Evolutionary conservation across 2,113 vertebrate genomes (phyloP).

Genomic region (Manacus vitellinus): DNA sequence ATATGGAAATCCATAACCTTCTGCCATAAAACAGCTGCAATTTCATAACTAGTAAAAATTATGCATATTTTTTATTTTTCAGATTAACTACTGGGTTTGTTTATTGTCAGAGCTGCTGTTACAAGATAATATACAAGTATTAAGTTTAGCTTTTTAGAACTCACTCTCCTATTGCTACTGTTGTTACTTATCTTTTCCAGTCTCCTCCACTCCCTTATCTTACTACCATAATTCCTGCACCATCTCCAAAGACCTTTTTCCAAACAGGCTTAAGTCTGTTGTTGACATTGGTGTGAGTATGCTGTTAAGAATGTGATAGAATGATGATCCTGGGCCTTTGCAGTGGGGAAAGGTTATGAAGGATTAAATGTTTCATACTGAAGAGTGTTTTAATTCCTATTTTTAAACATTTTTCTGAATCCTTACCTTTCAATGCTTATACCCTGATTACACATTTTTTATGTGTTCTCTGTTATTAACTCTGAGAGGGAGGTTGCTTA

Average conservation of each 20-base stretch:
- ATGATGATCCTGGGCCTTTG: background rate
- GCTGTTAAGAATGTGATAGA: background rate
- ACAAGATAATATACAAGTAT: slow-evolving; percentile 38
- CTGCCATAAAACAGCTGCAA: slow-evolving; percentile 59
- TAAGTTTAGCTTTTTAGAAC: slow-evolving; percentile 20
- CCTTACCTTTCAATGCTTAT: background rate
- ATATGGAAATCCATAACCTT: slow-evolving; percentile 59
- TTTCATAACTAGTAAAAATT: slow-evolving; percentile 60
- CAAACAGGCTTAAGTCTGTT: background rate
- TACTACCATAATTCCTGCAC: background rate
- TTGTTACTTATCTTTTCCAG: background rate
- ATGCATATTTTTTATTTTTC: slow-evolving; percentile 54
- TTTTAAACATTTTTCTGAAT: background rate
- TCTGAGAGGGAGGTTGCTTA: background rate
- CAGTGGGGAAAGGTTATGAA: background rate
- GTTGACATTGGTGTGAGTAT: background rate
- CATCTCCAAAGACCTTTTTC: background rate
- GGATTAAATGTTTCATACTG: background rate
- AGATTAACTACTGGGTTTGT: slow-evolving; percentile 31
- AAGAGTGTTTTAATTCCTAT: background rate
- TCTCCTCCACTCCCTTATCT: background rate
- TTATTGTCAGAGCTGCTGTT: slow-evolving; percentile 49
- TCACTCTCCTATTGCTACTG: background rate
- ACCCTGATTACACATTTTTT: background rate
- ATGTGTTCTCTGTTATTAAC: background rate